phyloP scores from a whole-genome alignment of 2,888 invertebrate species.

The Tethea ocularis region DNA sequence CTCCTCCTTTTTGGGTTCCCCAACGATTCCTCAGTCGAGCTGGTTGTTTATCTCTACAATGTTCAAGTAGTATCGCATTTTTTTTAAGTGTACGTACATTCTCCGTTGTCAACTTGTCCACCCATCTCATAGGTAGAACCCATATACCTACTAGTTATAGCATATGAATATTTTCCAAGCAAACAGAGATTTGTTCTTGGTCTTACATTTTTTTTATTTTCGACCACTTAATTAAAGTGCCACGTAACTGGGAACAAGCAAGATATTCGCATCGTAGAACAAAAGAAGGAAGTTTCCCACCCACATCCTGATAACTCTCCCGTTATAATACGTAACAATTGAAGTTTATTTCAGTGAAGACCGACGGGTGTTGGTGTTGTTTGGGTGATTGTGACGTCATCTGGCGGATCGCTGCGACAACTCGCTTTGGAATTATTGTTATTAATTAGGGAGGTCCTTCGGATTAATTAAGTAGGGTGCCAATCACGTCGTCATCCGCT shows the following conservation, averaged over 20 bases:
- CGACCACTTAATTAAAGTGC: no score
- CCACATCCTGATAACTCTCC: constrained; percentile 19
- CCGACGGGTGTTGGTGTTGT: constrained; percentile 36
- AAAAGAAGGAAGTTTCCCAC: constrained; percentile 4
- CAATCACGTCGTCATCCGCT: constrained; percentile 76
- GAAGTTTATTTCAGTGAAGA: constrained; percentile 54
- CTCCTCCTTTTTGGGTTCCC: no score
- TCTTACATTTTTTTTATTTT: no score
- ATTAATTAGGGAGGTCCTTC: constrained; percentile 79
- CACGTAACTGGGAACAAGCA: not conserved
- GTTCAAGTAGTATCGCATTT: no score
- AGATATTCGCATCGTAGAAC: not conserved
- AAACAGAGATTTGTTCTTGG: no score
- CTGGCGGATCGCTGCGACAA: constrained; percentile 65
- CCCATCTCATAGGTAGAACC: no score
- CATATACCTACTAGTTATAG: no score
- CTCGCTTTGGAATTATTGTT: constrained; percentile 75
- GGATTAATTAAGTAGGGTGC: constrained; percentile 81
- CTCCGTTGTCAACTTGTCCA: no score
- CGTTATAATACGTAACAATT: constrained; percentile 48
- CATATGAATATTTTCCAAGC: no score
- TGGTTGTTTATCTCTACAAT: no score
- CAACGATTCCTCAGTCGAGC: no score
- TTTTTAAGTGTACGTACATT: no score
- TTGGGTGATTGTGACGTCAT: constrained; percentile 62